phyloP scores from a whole-genome alignment of 2,113 vertebrate genomes.

The Percina caprodes region DNA sequence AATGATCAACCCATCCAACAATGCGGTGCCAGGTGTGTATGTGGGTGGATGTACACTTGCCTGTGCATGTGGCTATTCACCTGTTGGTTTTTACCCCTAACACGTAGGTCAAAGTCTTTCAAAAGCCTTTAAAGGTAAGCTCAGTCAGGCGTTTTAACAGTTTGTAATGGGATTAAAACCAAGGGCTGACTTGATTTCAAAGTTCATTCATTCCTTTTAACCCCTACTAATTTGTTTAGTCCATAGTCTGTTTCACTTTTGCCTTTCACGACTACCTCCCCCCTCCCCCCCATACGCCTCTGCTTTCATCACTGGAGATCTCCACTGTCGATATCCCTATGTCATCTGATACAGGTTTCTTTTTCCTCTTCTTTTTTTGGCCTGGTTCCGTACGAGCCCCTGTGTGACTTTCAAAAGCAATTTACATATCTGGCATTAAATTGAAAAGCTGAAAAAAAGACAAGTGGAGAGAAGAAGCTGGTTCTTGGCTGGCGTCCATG shows the following conservation, averaged over 20 bases:
- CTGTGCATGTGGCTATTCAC: slow-evolving; percentile 24
- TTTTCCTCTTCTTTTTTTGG: neutral
- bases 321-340: slow-evolving; percentile 58
- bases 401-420: slow-evolving; percentile 60
- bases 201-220: slow-evolving; percentile 49
- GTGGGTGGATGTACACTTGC: slow-evolving; percentile 29
- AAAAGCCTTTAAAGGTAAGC: slow-evolving; percentile 18
- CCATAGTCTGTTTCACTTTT: slow-evolving; percentile 20
- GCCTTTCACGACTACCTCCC: slow-evolving; percentile 12
- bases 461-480: slow-evolving; percentile 27
- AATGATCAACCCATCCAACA: slow-evolving; percentile 9
- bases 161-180: slow-evolving; percentile 50
- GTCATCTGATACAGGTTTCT: slow-evolving; percentile 60
- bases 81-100: neutral
- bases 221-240: slow-evolving; percentile 22
- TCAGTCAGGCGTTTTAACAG: slow-evolving; percentile 18
- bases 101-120: neutral
- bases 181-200: slow-evolving; percentile 25
- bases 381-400: slow-evolving; percentile 33
- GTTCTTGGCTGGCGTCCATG: slow-evolving; percentile 58
- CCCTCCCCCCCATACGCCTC: neutral
- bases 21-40: slow-evolving; percentile 45
- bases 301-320: slow-evolving; percentile 62
- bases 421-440: slow-evolving; percentile 72
- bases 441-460: slow-evolving; percentile 71